Evolutionary conservation across 2,888 invertebrate genomes (phyloP).

Genomic region (Leistus spinibarbis): DNA sequence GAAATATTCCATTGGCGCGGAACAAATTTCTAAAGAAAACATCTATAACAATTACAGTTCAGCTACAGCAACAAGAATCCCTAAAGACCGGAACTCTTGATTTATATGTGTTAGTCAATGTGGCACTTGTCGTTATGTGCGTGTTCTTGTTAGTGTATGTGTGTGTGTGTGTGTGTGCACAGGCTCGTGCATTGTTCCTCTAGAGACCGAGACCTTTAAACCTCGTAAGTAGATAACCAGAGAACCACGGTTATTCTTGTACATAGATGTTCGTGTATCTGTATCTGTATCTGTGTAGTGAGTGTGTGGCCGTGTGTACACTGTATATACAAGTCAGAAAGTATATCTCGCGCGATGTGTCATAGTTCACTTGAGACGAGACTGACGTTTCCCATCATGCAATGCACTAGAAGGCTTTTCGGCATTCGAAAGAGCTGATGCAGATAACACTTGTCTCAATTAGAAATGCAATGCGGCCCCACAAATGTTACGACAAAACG

Average conservation of each 20-base stretch:
- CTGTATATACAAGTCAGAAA: no score
- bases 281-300: background rate
- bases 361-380: conserved; percentile 30
- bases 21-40: no score
- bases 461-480: no score
- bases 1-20: no score
- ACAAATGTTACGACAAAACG: no score
- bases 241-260: background rate
- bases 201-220: background rate
- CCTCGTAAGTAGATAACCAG: background rate
- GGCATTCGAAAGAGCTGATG: background rate
- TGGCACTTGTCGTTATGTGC: background rate
- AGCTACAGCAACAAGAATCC: background rate
- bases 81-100: background rate
- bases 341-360: conserved; percentile 2
- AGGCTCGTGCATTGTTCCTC: background rate
- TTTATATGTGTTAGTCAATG: background rate
- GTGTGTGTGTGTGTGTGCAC: background rate
- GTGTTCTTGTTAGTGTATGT: no score
- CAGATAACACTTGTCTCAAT: background rate
- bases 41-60: background rate
- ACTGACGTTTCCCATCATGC: conserved; percentile 24
- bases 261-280: no score
- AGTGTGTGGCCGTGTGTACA: background rate
- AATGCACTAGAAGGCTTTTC: background rate